Percentiles rank a stretch among this genome's conserved stretches.
phyloP scores from a whole-genome alignment of 1,140 invertebrate genomes.

The Drosophila kikkawai region DNA sequence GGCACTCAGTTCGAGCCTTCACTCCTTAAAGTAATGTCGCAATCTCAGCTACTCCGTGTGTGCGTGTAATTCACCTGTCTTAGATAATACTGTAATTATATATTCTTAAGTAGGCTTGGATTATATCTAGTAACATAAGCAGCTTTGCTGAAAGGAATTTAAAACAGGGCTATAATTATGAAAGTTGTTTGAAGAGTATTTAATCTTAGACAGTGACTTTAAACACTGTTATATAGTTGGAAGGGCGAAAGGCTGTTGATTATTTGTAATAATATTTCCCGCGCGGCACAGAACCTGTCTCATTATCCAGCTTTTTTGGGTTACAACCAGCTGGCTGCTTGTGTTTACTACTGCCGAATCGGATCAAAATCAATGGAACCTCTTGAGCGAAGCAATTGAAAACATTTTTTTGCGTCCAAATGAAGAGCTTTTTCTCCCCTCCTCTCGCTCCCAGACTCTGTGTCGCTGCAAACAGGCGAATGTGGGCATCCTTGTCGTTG shows the following conservation, averaged over 20 bases:
- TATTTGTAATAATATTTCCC: neutral
- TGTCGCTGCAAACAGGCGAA: slow-evolving; percentile 29
- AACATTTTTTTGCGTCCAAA: slow-evolving; percentile 18
- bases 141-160: no score
- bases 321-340: neutral
- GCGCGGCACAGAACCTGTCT: neutral
- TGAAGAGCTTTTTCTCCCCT: neutral
- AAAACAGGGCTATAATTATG: no score
- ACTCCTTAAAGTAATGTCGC: neutral
- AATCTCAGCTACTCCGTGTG: neutral
- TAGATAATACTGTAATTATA: neutral
- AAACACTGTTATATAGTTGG: no score
- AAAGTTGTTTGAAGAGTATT: no score
- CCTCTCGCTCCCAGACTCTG: no score
- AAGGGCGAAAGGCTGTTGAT: neutral
- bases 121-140: no score
- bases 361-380: slow-evolving; percentile 35
- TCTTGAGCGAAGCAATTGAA: slow-evolving; percentile 33
- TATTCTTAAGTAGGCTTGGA: no score
- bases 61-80: slow-evolving; percentile 18
- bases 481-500: slow-evolving; percentile 48
- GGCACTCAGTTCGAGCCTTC: slow-evolving; percentile 36
- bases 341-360: slow-evolving; percentile 23
- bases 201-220: no score
- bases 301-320: neutral